Base-by-base conservation (phyloP, 2,797 vertebrate genomes). In the Halcyon leucocephala region DNA sequence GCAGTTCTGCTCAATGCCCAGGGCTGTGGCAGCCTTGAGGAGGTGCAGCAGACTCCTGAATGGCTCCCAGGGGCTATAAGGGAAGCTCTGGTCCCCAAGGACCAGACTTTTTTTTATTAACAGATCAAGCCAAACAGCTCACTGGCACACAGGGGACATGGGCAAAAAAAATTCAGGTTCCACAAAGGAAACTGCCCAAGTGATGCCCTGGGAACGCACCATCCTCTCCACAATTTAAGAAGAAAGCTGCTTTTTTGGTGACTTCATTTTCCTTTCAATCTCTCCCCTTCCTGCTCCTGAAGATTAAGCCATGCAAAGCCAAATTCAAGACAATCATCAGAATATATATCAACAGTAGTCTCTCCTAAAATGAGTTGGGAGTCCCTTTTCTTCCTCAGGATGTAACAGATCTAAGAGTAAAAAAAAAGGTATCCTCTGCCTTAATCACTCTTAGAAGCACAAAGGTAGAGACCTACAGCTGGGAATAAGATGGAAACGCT, bases 1-100 rank as follows among this genome's bases (percentile, higher is more conserved):
- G 24, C 0, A 1, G 37, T 37, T 69, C 33, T 3, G 0, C 31
- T 1, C 26, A 3, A 1, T 4, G 39, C 5, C 24, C 37, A 2
- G n/a, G 1, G 9, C 52, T 19, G 41, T 3, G 1, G 42, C 48
- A 55, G 26, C 55, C 51, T 41, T 10, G 1, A 12, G 46, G 29
- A n/a, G 58, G 17, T 11, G 29, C 3, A 10, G 12, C 2, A 46
- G 39, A 46, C 20, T 65, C 76, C 39, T 7, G 1, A 33, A 20
- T 9, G 22, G 6, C 29, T 86, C 37, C 28, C 48, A 7, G 42
- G 0, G 0, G 49, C 37, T 64, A 12, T 7, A 15, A 24, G 28
- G 8, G 41, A 28, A 55, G 22, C 28, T 76, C n/a, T 51, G 31
- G 49, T 51, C 65, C 28, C 19, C 1, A 0, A 44, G 52, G 42